These are phyloP conservation scores for Lepetodrilus schrolli DNA, from an alignment of 2,888 invertebrate genomes.

Conservation along the genomic window DNA sequence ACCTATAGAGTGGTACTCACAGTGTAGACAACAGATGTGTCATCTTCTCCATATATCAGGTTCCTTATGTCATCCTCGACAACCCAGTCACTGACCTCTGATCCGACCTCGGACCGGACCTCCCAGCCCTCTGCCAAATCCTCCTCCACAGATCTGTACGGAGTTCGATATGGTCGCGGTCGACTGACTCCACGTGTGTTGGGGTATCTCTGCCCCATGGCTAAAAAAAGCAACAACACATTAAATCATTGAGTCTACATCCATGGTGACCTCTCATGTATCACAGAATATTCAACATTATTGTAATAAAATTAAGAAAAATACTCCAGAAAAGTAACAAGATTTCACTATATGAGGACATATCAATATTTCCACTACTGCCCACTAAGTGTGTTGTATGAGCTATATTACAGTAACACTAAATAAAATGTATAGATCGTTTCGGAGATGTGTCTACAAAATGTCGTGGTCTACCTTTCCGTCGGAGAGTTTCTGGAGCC, in stretches of 20 bases:
- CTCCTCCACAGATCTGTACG: constrained; percentile 50
- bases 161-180: constrained; percentile 66
- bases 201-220: neutral
- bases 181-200: constrained; percentile 40
- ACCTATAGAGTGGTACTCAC: too few relatives aligned
- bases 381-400: too few relatives aligned
- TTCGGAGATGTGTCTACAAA: too few relatives aligned
- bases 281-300: too few relatives aligned
- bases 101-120: constrained; percentile 37
- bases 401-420: too few relatives aligned
- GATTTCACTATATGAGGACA: too few relatives aligned
- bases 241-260: too few relatives aligned
- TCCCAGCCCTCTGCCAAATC: constrained; percentile 41
- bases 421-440: too few relatives aligned
- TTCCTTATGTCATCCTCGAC: constrained; percentile 67
- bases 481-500: constrained; percentile 43
- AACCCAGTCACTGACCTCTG: constrained; percentile 68
- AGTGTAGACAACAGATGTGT: constrained; percentile 47
- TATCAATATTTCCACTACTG: too few relatives aligned
- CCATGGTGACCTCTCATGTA: too few relatives aligned
- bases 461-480: constrained; percentile 30
- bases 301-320: too few relatives aligned
- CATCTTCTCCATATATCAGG: constrained; percentile 65
- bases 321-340: too few relatives aligned
- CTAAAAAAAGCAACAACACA: neutral